Evolutionary conservation across 1,140 invertebrate genomes (phyloP).

Genomic region (Steinernema feltiae): DNA sequence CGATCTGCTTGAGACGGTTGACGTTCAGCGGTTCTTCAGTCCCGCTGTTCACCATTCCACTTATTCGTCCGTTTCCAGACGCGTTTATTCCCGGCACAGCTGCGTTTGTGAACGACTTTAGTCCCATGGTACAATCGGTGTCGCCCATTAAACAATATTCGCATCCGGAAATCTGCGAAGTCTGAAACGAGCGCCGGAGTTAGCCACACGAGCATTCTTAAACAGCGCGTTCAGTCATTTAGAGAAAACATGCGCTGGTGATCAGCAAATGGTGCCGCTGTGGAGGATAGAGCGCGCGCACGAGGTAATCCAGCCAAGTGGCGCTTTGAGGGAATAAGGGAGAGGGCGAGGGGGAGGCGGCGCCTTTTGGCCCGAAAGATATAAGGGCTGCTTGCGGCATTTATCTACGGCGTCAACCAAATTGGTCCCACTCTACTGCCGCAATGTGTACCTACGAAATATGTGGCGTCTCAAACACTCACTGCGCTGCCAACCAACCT

Average conservation of each 20-base stretch:
- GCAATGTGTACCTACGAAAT: not conserved
- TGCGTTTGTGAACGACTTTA: not conserved
- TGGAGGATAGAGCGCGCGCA: constrained; percentile 6
- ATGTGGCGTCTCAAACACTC: not conserved
- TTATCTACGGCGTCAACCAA: not conserved
- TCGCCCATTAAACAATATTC: not conserved
- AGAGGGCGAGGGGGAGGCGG: constrained; percentile 10
- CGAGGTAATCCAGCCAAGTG: constrained; percentile 14
- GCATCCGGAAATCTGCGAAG: not conserved
- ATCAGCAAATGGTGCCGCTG: not conserved
- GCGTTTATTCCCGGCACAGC: not conserved
- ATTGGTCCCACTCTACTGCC: not conserved
- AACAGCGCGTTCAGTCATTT: no score
- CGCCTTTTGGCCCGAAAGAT: constrained; percentile 8
- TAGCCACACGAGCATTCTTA: no score
- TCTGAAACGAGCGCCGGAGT: no score
- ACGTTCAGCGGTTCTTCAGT: not conserved
- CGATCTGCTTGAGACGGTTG: not conserved
- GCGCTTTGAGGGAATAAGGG: constrained; percentile 8
- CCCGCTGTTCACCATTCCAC: not conserved
- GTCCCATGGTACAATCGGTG: not conserved
- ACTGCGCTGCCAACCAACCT: not conserved
- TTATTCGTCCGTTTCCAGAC: not conserved
- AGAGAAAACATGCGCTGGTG: not conserved
- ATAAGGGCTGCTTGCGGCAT: constrained; percentile 5